Evolutionary conservation across 2,797 vertebrate species (phyloP), one percentile per base, ranked within the genome.

Genomic region (Ptychadena robeensis): DNA sequence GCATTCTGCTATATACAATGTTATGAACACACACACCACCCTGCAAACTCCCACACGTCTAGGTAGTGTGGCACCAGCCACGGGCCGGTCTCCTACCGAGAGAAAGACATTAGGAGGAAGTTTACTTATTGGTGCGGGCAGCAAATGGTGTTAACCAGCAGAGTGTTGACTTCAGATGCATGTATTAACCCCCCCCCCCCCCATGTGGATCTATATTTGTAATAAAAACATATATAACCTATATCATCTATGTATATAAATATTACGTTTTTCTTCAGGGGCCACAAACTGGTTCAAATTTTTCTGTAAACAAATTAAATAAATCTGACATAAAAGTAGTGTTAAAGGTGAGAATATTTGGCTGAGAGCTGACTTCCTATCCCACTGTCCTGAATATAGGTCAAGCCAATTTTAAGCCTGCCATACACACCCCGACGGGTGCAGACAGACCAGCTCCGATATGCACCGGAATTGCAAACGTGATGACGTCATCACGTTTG

Each of bases 1-100:
- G 73, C 73, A 77, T 61, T 71, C 73, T 40, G 73, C 14, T 82
- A 82, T 83, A 59, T 83, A 83, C 71, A 81, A 66, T 73, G 71
- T 57, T 67, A 73, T 27, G 64, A 40, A 30, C 63, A 30, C 57
- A 35, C 10, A 38, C 8, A 35, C 59, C 25, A 28, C 63, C 63
- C 75, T 34, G 59, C 63, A 67, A 32, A 38, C 37, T 22, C 74
- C 8, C 14, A 18, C 48, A 22, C 1, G 32, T 34, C 27, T 14
- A 31, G 40, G 0, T 28, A 2, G 15, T 48, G 40, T 9, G 27
- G 40, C 22, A 8, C 25, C 69, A 30, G 69, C 18, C 28, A 10
- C 0, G 69, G 15, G 28, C 25, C 11, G 32, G 31, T 10, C 77
- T 38, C n/a, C 25, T 25, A 61, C 35, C 2, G 64, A 34, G 34